Percentiles rank a stretch among this genome's conserved stretches.
Conservation (phyloP, 2,797 vertebrate genomes). For the Myotis findleyi region DNA sequence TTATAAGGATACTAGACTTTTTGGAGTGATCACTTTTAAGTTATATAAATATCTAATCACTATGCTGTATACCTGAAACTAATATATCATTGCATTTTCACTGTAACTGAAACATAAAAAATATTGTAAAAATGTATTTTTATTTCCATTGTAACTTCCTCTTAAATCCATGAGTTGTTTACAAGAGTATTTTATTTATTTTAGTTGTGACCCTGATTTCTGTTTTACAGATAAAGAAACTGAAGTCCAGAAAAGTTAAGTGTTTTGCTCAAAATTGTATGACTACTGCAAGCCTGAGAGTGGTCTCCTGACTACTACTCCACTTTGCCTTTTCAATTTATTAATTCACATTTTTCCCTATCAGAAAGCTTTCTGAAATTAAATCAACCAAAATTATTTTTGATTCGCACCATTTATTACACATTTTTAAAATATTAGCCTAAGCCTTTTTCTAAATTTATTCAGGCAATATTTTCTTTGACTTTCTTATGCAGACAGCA, state of each 20-base stretch:
- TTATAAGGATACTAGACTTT: not conserved
- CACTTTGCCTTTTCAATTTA: not conserved
- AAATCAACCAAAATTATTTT: slow-evolving; percentile 43
- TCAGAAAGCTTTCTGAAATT: slow-evolving; percentile 41
- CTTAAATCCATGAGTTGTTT: not conserved
- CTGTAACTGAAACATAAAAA: not conserved
- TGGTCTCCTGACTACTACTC: not conserved
- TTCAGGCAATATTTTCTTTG: not conserved
- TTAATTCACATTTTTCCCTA: slow-evolving; percentile 43
- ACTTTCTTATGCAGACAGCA: not conserved
- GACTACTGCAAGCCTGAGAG: slow-evolving; percentile 8
- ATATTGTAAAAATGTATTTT: not conserved
- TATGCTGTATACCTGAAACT: not conserved
- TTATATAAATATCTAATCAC: not conserved
- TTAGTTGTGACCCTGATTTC: not conserved
- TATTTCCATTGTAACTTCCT: slow-evolving; percentile 41
- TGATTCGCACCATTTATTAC: not conserved
- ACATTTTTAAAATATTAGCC: not conserved
- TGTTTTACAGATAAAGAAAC: not conserved
- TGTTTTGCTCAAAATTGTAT: slow-evolving; percentile 23
- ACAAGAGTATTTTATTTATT: not conserved
- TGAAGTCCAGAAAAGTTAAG: slow-evolving; percentile 30
- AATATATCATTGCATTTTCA: not conserved
- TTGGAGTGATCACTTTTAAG: not conserved
- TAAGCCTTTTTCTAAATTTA: not conserved